A percentile compares a stretch with the other conserved stretches of the same genome.
Evolutionary conservation across 2,797 vertebrate genomes (phyloP).

Genomic region (Rousettus madagascariensis): DNA sequence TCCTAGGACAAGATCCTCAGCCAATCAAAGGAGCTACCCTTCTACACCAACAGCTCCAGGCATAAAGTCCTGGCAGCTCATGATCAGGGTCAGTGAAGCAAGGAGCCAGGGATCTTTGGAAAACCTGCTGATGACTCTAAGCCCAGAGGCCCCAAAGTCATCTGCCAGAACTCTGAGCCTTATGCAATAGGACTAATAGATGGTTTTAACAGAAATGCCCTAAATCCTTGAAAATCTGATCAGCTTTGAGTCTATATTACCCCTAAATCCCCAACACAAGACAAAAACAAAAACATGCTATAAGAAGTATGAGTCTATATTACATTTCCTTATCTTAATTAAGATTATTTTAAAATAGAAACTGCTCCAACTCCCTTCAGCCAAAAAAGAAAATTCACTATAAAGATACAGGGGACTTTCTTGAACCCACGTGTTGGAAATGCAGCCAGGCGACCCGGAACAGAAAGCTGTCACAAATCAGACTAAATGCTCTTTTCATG

Average conservation of each 20-base stretch:
- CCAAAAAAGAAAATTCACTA: neutral
- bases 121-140: neutral
- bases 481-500: neutral
- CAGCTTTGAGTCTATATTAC: neutral
- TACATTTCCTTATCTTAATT: neutral
- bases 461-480: neutral
- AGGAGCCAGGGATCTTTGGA: neutral
- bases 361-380: neutral
- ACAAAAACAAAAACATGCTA: neutral
- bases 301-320: neutral
- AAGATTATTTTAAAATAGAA: slow-evolving; percentile 30
- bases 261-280: neutral
- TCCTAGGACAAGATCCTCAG: neutral
- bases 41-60: neutral
- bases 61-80: neutral
- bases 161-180: neutral
- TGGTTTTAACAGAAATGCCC: neutral
- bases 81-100: neutral
- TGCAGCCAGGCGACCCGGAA: neutral
- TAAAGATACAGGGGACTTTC: neutral
- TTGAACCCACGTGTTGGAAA: neutral
- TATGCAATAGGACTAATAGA: neutral
- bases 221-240: neutral
- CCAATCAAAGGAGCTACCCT: neutral
- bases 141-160: neutral